Percentiles rank a stretch among this genome's conserved stretches.
Conservation (phyloP, 2,113 vertebrate genomes). For the Pristiophorus japonicus region DNA sequence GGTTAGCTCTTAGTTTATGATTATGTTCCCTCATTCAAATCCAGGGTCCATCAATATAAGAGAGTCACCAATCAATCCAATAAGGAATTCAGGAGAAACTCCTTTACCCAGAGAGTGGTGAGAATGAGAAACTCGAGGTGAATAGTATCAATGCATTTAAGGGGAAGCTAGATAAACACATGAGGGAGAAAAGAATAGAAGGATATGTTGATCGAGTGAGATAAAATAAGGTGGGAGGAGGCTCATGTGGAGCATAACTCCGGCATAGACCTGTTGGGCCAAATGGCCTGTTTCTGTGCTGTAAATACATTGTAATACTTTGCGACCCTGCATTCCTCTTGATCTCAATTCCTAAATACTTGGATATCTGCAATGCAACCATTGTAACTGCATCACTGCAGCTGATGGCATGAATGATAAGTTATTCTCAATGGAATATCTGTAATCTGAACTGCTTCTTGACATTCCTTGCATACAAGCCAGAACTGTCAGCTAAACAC, state of each 20-base stretch:
- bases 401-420: too few species aligned
- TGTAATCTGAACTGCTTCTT: neutral
- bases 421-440: neutral
- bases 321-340: neutral
- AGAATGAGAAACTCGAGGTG: too few species aligned
- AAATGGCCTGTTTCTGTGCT: neutral
- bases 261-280: neutral
- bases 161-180: neutral
- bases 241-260: neutral
- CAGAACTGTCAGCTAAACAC: neutral
- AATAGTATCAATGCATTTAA: too few species aligned
- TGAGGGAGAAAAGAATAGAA: neutral
- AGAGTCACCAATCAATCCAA: too few species aligned
- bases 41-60: too few species aligned
- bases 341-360: neutral
- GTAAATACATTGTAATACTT: neutral
- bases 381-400: neutral
- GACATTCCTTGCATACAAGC: neutral
- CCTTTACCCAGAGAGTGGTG: too few species aligned
- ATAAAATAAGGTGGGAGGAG: neutral
- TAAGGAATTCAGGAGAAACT: too few species aligned
- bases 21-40: neutral
- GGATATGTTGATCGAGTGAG: neutral
- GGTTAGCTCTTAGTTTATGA: too few species aligned
- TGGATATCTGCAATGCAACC: neutral